These are phyloP conservation scores for Galleria mellonella DNA, from an alignment of 1,140 invertebrate species.

Conservation along the genomic window DNA sequence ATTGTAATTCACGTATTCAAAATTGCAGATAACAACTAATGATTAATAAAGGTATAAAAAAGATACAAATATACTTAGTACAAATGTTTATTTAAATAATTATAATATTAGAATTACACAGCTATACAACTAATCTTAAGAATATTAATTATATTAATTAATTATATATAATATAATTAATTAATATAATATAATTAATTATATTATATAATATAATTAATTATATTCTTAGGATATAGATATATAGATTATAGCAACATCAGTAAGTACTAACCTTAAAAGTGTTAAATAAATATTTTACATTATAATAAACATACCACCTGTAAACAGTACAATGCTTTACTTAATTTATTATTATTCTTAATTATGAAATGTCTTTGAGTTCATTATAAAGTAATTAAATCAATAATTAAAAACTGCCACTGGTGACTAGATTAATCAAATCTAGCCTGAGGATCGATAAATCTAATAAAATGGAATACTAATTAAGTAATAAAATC, in stretches of 20 bases:
- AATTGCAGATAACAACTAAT: too few species aligned
- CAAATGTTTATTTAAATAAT: too few species aligned
- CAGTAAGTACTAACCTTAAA: too few species aligned
- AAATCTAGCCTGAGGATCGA: slow-evolving; percentile 33
- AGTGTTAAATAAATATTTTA: slow-evolving; percentile 22
- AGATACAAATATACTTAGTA: too few species aligned
- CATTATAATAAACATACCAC: slow-evolving; percentile 12
- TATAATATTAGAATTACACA: slow-evolving; percentile 1
- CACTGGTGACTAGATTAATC: slow-evolving; percentile 52
- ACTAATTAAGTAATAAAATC: background rate
- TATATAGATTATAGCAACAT: too few species aligned
- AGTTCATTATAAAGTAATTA: background rate
- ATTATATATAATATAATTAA: too few species aligned
- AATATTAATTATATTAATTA: too few species aligned
- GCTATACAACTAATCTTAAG: background rate
- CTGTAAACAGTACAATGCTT: background rate
- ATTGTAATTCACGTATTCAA: too few species aligned
- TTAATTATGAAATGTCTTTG: background rate
- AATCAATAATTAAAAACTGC: slow-evolving; percentile 18
- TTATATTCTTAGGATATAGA: too few species aligned
- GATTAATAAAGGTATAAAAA: too few species aligned
- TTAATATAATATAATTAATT: too few species aligned
- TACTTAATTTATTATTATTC: slow-evolving; percentile 1
- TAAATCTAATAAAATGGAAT: background rate
- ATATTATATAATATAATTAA: too few species aligned